Percentiles rank a stretch among this genome's conserved stretches.
These are phyloP conservation scores for Brachyalestes nurse DNA, from an alignment of 2,797 vertebrate species.

Conservation along the genomic window DNA sequence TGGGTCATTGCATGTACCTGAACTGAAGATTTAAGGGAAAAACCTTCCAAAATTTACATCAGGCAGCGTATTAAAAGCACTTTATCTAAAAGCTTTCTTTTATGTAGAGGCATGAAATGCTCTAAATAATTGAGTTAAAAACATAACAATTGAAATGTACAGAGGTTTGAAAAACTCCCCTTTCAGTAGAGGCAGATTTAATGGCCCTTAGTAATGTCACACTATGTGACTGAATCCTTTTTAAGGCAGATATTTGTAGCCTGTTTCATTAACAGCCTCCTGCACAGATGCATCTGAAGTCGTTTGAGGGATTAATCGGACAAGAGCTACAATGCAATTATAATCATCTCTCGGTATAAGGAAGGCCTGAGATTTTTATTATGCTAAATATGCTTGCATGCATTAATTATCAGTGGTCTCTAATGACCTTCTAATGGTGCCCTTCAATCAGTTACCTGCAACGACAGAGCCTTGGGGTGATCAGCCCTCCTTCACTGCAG, in stretches of 20 bases:
- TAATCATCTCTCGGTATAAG: not conserved
- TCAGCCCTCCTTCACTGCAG: not conserved
- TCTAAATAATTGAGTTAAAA: too few species aligned
- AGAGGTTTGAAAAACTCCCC: not conserved
- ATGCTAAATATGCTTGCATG: slow-evolving; percentile 1
- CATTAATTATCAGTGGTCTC: not conserved
- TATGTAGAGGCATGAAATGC: too few species aligned
- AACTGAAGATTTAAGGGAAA: too few species aligned
- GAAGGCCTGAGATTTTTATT: not conserved
- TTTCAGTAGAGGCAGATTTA: not conserved
- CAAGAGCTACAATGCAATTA: not conserved
- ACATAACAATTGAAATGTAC: too few species aligned
- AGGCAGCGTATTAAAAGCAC: too few species aligned
- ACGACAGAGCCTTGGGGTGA: not conserved
- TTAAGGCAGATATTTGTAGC: not conserved
- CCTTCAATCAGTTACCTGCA: not conserved
- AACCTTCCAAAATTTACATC: too few species aligned
- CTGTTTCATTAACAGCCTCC: not conserved
- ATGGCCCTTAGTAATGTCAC: not conserved
- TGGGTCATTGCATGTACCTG: too few species aligned
- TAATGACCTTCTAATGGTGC: not conserved
- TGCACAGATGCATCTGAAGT: not conserved
- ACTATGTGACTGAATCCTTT: not conserved
- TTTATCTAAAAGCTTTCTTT: too few species aligned
- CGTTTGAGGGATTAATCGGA: not conserved